Evolutionary conservation across 2,888 invertebrate genomes (phyloP).

Genomic region (Ornithoptera priamus): DNA sequence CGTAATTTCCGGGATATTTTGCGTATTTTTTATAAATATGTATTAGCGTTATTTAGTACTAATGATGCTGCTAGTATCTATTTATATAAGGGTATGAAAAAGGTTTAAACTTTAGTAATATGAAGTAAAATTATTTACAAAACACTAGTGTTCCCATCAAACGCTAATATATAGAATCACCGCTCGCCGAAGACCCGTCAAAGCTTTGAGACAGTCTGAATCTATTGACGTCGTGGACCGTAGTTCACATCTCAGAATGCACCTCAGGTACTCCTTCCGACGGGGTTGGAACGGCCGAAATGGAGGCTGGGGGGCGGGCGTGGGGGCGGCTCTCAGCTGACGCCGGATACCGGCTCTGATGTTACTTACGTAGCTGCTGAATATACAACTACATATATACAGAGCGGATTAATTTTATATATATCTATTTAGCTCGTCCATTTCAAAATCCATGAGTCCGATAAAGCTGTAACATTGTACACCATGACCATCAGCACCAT

Average conservation of each 20-base stretch:
- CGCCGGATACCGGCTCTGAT: conserved; percentile 37
- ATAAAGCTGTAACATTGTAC: too few species aligned
- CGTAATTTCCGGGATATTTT: background rate
- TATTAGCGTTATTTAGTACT: background rate
- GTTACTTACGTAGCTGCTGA: conserved; percentile 29
- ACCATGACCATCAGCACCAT: too few species aligned
- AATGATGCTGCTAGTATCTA: too few species aligned
- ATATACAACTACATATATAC: conserved; percentile 7
- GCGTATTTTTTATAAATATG: background rate
- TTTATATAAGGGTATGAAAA: too few species aligned
- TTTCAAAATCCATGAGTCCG: too few species aligned
- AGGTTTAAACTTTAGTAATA: too few species aligned
- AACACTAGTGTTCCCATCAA: background rate
- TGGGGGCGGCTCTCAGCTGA: conserved; percentile 45
- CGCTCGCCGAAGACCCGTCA: conserved; percentile 3
- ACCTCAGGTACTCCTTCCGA: conserved; percentile 26
- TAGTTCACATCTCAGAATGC: conserved; percentile 20
- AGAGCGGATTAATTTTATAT: conserved; percentile 9
- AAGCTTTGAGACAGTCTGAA: conserved; percentile 9
- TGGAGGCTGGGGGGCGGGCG: conserved; percentile 25
- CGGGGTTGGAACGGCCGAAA: conserved; percentile 24
- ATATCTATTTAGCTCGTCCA: background rate
- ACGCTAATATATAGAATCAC: background rate
- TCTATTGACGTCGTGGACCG: conserved; percentile 14
- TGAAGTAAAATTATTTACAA: background rate